Conservation (phyloP, 2,113 vertebrate genomes). For the rat (Rattus norvegicus) region GRCr8 NC_086024.1:127526001-127526500, state of each 20-base stretch:
- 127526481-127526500: background rate
- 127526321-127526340: fast-evolving
- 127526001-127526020: fast-evolving
- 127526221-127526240: fast-evolving
- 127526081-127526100: background rate
- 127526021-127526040: no score
- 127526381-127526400: background rate
- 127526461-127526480: background rate
- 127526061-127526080: background rate
- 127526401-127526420: background rate
- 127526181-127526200: background rate
- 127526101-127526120: background rate
- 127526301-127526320: background rate
- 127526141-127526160: background rate
- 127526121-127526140: background rate
- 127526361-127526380: background rate
- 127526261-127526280: fast-evolving
- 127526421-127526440: background rate
- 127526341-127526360: background rate
- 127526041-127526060: background rate
- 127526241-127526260: background rate
- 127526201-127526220: background rate
- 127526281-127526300: background rate
- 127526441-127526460: background rate
- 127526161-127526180: background rate